Base-by-base conservation (phyloP, 2,797 vertebrate genomes). In the Coluber constrictor region DNA sequence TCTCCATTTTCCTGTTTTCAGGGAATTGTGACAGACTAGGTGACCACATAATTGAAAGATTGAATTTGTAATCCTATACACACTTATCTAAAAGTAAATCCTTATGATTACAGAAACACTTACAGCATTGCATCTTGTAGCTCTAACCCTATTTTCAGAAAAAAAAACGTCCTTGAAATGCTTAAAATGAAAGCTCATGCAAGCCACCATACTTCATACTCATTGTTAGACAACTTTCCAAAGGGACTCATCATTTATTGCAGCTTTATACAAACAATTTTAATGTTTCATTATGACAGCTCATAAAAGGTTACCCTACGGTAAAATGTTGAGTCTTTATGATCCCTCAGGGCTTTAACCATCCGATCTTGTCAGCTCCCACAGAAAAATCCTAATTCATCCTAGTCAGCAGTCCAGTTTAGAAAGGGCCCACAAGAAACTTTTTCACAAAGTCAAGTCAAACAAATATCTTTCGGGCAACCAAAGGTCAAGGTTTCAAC, bases 371-470 rank as follows among this genome's bases (percentile, higher is more conserved):
- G 79, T 23, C 32, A 88, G 93, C 90, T 92, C 92, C 90, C 55
- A 51, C 32, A 66, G 57, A 83, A 25, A 18, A n/a, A 54, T 63
- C 27, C 90, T 70, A 91, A 43, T 27, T 32, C 25, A 51, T 57
- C 27, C 3, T 16, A 15, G 37, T 32, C 4, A 90, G 92, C n/a
- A 88, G 88, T 43, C 87, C 91, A 88, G 94, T 96, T 96, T 47
- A 95, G 90, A 92, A 47, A 94, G 29, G 91, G 93, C 95, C 95
- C 95, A 88, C 61, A 74, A 94, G 92, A 95, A 96, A 97, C 93
- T 97, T 94, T 95, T 89, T 94, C 94, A 93, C 86, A 95, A 94
- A 61, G 55, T 60, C 13, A 32, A 5, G 43, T 92, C 90, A 86
- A 95, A 87, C 92, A 95, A 94, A 94, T 88, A 79, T 66, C 12